A percentile compares a stretch with the other conserved stretches of the same genome.
Evolutionary conservation across 1,140 invertebrate species (phyloP).

Genomic region (Drosophila virilis): DNA sequence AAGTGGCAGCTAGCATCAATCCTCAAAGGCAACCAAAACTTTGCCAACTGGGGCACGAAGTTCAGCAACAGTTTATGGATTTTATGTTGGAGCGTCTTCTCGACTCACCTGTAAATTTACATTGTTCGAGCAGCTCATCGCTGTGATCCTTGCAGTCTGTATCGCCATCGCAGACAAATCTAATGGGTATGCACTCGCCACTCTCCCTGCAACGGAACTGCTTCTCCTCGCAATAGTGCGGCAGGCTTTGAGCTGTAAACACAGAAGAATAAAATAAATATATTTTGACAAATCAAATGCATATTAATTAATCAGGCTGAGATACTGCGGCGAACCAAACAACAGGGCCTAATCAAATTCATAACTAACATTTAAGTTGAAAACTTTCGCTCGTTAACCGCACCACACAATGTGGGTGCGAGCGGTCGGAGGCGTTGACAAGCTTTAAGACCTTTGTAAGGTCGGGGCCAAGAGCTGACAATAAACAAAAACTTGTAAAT

Average conservation of each 20-base stretch:
- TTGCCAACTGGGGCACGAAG: background rate
- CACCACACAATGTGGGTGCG: conserved; percentile 24
- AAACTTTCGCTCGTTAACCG: conserved; percentile 75
- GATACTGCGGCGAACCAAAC: conserved; percentile 43
- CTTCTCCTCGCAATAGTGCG: conserved; percentile 86
- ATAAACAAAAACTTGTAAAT: conserved; percentile 80
- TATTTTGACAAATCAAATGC: conserved; percentile 60
- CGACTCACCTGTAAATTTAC: conserved; percentile 84
- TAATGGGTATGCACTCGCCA: conserved; percentile 92
- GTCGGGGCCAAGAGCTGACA: conserved; percentile 67
- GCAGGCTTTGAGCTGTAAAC: conserved; percentile 68
- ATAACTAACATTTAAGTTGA: conserved; percentile 81
- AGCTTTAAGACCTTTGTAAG: conserved; percentile 75
- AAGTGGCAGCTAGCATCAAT: conserved; percentile 6
- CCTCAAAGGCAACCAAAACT: background rate
- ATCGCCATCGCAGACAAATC: conserved; percentile 91
- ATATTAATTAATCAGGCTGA: conserved; percentile 76
- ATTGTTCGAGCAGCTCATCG: conserved; percentile 88
- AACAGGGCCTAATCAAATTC: conserved; percentile 67
- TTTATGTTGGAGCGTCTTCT: too few relatives aligned
- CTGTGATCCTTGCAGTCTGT: conserved; percentile 92
- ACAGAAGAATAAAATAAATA: background rate
- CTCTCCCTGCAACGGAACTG: conserved; percentile 90
- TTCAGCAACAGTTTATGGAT: background rate
- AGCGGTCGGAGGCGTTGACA: conserved; percentile 53